phyloP scores from a whole-genome alignment of 2,113 vertebrate species.

The Zingel zingel region DNA sequence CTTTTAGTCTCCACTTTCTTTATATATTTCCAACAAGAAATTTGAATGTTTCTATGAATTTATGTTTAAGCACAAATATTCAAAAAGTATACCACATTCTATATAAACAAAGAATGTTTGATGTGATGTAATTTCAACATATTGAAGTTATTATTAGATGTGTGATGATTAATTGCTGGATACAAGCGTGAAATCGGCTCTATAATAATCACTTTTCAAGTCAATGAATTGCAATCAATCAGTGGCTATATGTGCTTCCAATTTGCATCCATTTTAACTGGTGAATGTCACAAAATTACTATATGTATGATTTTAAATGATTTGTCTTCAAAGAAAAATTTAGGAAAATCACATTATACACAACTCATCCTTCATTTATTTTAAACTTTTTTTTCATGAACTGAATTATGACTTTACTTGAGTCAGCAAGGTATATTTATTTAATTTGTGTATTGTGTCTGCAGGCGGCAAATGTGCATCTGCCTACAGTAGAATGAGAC shows the following conservation, averaged over 20 bases:
- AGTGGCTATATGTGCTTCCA: neutral
- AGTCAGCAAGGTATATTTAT: neutral
- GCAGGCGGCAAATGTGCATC: slow-evolving; percentile 57
- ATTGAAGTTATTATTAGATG: neutral
- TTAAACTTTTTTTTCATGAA: neutral
- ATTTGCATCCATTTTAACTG: neutral
- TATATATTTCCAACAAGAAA: neutral
- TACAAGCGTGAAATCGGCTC: neutral
- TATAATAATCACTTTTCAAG: neutral
- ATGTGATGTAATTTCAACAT: neutral
- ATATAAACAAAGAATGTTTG: neutral
- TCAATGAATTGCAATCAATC: neutral
- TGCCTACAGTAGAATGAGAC: neutral
- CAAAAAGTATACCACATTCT: no score
- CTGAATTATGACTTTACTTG: neutral
- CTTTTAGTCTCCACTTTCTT: neutral
- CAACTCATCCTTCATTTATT: neutral
- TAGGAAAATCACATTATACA: neutral
- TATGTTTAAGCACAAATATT: neutral
- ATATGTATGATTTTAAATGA: neutral
- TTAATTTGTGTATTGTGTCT: neutral
- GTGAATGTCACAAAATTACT: neutral
- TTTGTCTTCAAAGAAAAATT: neutral
- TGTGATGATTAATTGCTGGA: neutral
- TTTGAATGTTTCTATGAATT: neutral